A percentile compares a stretch with the other conserved stretches of the same genome.
These are phyloP conservation scores for Dinomys branickii DNA, from an alignment of 2,113 vertebrate species.

Conservation along the genomic window DNA sequence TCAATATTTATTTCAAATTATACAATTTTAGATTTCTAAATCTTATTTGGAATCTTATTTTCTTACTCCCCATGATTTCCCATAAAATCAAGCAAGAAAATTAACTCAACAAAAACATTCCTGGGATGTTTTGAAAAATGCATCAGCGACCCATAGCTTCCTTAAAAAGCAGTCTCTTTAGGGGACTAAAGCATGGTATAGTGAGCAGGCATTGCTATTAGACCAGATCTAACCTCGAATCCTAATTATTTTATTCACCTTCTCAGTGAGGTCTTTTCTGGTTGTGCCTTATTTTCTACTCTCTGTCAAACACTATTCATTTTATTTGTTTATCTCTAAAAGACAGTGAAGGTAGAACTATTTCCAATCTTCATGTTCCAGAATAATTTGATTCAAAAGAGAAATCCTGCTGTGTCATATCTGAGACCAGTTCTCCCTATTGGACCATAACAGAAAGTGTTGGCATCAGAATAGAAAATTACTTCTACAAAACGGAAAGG, in stretches of 20 bases:
- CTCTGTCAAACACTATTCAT: not conserved
- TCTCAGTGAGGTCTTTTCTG: not conserved
- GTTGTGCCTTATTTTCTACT: not conserved
- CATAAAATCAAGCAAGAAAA: constrained; percentile 29
- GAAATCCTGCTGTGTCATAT: not conserved
- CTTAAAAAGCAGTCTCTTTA: not conserved
- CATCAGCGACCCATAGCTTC: not conserved
- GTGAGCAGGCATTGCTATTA: not conserved
- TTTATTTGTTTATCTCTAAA: constrained; percentile 3
- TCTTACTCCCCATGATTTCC: not conserved
- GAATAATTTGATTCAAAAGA: constrained; percentile 47
- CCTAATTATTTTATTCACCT: not conserved
- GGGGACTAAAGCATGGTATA: not conserved
- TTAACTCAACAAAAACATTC: not conserved
- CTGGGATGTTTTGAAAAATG: not conserved
- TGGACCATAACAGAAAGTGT: constrained; percentile 38
- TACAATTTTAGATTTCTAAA: no score
- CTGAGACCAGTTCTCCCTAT: not conserved
- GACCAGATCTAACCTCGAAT: not conserved
- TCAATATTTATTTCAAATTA: not conserved
- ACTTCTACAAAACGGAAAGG: constrained; percentile 3
- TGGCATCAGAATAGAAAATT: constrained; percentile 8
- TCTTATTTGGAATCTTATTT: no score
- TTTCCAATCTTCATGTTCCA: not conserved
- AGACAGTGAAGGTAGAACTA: not conserved